These are phyloP conservation scores for Neopelma chrysocephalum DNA, from an alignment of 2,797 vertebrate genomes.

Conservation along the genomic window DNA sequence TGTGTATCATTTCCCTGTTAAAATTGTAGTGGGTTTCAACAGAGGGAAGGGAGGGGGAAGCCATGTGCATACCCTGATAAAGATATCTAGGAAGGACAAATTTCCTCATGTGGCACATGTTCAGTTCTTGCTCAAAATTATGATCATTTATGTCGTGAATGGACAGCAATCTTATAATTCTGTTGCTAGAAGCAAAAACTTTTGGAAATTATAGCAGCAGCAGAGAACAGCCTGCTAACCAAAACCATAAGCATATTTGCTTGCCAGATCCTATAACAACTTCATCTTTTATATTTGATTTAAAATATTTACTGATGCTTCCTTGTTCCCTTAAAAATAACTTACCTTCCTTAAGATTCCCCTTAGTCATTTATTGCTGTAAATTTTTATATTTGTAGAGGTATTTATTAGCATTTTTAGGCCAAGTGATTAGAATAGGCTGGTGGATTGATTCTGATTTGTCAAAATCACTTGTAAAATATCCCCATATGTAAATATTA, in stretches of 20 bases:
- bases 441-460: background rate
- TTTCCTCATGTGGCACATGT: background rate
- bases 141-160: background rate
- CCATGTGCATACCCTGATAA: constrained; percentile 36
- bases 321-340: background rate
- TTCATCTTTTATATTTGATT: background rate
- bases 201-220: background rate
- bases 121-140: background rate
- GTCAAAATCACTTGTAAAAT: background rate
- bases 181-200: background rate
- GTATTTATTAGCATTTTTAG: background rate
- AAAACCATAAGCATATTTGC: background rate
- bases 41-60: background rate
- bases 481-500: background rate
- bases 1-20: constrained; percentile 43
- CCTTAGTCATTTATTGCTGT: background rate
- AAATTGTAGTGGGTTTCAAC: background rate
- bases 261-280: background rate
- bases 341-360: background rate
- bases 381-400: background rate
- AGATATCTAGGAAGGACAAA: constrained; percentile 44
- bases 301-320: background rate
- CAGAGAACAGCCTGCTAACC: background rate
- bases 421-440: background rate
- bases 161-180: background rate